A percentile compares a stretch with the other conserved stretches of the same genome.
Evolutionary conservation across 1,140 invertebrate genomes (phyloP).

Genomic region (Sycobia sp.): DNA sequence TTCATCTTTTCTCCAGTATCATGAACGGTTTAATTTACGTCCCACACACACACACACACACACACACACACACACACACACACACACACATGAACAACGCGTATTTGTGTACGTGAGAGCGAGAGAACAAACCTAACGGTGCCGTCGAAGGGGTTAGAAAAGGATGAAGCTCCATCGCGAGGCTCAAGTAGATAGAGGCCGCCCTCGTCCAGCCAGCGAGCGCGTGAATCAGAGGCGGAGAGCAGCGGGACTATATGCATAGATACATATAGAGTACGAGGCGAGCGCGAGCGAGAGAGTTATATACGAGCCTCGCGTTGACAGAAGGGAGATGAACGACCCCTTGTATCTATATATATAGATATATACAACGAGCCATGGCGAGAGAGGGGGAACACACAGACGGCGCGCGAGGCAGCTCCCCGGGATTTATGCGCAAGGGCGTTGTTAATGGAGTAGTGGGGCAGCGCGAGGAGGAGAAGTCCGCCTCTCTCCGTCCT

Average conservation of each 20-base stretch:
- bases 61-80: background rate
- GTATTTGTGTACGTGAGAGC: too few species aligned
- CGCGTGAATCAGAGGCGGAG: conserved; percentile 42
- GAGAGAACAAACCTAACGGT: too few species aligned
- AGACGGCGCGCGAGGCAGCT: conserved; percentile 34
- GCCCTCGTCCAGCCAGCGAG: too few species aligned
- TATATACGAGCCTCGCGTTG: conserved; percentile 39
- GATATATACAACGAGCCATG: conserved; percentile 32
- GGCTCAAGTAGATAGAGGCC: too few species aligned
- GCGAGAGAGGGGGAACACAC: conserved; percentile 33
- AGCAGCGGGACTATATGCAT: conserved; percentile 31
- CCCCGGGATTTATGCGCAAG: conserved; percentile 61
- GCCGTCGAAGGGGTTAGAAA: too few species aligned
- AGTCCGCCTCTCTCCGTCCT: conserved; percentile 25
- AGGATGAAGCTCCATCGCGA: too few species aligned
- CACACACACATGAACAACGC: too few species aligned
- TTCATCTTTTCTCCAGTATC: background rate
- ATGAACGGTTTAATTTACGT: background rate
- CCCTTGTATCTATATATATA: too few species aligned
- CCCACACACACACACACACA: too few species aligned
- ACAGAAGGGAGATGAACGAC: conserved; percentile 49
- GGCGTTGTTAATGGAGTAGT: conserved; percentile 60
- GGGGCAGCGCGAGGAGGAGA: conserved; percentile 35
- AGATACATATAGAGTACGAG: too few species aligned
- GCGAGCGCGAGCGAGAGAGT: conserved; percentile 45